phyloP scores from a whole-genome alignment of 2,113 vertebrate genomes.

The Oncorhynchus gorbuscha region DNA sequence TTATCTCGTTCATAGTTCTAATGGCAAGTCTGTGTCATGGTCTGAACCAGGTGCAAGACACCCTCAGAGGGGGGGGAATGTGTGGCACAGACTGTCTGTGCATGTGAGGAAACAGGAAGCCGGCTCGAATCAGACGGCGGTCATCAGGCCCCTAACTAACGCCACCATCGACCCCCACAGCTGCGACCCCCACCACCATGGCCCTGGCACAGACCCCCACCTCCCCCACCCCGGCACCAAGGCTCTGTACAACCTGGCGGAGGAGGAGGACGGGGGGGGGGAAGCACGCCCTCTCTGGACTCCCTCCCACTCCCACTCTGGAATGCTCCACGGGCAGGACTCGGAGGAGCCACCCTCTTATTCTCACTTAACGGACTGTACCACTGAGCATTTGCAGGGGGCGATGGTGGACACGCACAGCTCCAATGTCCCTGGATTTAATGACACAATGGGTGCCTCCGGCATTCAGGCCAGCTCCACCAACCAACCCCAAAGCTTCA shows the following conservation, averaged over 20 bases:
- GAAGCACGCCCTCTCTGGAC: constrained; percentile 61
- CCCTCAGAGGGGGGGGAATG: constrained; percentile 90
- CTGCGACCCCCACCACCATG: constrained; percentile 69
- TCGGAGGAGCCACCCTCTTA: constrained; percentile 69
- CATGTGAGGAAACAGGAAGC: constrained; percentile 96
- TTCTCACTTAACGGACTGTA: constrained; percentile 67
- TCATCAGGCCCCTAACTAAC: constrained; percentile 99
- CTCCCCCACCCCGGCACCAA: constrained; percentile 83
- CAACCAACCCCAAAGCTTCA: constrained; percentile 55
- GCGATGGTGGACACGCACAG: constrained; percentile 79
- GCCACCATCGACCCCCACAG: constrained; percentile 78
- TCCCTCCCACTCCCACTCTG: constrained; percentile 70
- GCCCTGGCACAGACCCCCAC: constrained; percentile 84
- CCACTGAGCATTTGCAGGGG: constrained; percentile 79
- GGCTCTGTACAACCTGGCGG: constrained; percentile 83
- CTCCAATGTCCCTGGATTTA: constrained; percentile 74
- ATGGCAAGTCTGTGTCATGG: constrained; percentile 99
- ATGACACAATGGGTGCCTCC: constrained; percentile 52
- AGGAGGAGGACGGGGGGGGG: constrained; percentile 76
- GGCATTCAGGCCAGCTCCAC: constrained; percentile 54
- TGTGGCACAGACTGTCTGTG: constrained; percentile 98
- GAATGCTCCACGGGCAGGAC: constrained; percentile 70
- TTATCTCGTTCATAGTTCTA: constrained; percentile 99
- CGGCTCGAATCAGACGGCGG: constrained; percentile 96
- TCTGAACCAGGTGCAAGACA: constrained; percentile 99